A percentile compares a stretch with the other conserved stretches of the same genome.
Evolutionary conservation across 1,140 invertebrate species (phyloP).

Genomic region (Laodelphax striatellus): DNA sequence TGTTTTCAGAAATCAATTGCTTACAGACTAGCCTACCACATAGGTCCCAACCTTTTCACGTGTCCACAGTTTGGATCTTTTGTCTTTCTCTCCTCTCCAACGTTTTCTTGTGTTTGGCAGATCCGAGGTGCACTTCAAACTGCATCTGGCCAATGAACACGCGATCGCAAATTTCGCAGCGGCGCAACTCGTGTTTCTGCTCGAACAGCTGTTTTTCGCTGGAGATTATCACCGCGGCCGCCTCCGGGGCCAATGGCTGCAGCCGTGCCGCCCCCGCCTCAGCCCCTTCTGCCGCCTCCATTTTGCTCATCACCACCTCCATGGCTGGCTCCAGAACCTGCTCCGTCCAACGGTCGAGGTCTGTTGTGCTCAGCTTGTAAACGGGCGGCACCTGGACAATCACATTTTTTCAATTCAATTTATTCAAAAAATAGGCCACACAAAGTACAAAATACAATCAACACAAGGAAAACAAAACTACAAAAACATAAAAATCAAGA

Average conservation of each 20-base stretch:
- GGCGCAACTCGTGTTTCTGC: conserved; percentile 37
- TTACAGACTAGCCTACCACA: too few relatives aligned
- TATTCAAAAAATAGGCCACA: too few relatives aligned
- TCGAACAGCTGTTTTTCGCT: conserved; percentile 27
- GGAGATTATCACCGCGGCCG: conserved; percentile 13
- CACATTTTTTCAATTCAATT: too few relatives aligned
- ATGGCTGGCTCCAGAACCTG: conserved; percentile 56
- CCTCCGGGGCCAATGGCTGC: conserved; percentile 26
- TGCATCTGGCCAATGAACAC: conserved; percentile 49
- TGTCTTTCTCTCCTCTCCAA: conserved; percentile 22
- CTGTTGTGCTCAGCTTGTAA: conserved; percentile 66
- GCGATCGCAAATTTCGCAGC: conserved; percentile 55
- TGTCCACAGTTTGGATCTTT: too few relatives aligned
- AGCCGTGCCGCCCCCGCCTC: conserved; percentile 32
- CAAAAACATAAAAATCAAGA: conserved; percentile 14
- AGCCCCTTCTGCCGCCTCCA: too few relatives aligned
- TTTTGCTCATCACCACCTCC: conserved; percentile 49
- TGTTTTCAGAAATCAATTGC: too few relatives aligned
- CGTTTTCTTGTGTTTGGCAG: conserved; percentile 50
- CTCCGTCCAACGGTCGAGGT: conserved; percentile 58
- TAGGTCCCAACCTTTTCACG: too few relatives aligned
- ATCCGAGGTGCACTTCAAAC: conserved; percentile 51
- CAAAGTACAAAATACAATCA: too few relatives aligned
- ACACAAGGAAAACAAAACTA: background rate
- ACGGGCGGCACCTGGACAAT: conserved; percentile 56